These are phyloP conservation scores for Melieria crassipennis DNA, from an alignment of 2,888 invertebrate genomes.

Conservation along the genomic window DNA sequence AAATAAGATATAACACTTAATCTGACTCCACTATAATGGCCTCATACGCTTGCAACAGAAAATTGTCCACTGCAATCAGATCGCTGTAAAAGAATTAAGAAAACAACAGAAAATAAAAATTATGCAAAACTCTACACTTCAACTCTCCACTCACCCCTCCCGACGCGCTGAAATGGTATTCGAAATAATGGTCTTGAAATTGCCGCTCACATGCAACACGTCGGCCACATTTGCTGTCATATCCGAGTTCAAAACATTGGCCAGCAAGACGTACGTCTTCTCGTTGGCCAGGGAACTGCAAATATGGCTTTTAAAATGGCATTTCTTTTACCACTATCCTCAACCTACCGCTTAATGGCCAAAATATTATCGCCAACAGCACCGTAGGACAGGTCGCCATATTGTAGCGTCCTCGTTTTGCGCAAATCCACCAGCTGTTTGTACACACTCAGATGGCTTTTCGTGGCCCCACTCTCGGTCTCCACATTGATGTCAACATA, in stretches of 20 bases:
- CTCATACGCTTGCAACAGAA: conserved; percentile 55
- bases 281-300: conserved; percentile 49
- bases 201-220: conserved; percentile 45
- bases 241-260: conserved; percentile 65
- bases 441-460: conserved; percentile 72
- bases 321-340: neutral
- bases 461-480: conserved; percentile 61
- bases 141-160: conserved; percentile 52
- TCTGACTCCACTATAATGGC: conserved; percentile 58
- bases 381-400: conserved; percentile 51
- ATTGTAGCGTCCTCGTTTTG: conserved; percentile 52
- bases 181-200: conserved; percentile 49
- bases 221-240: conserved; percentile 61
- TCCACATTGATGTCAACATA: conserved; percentile 71
- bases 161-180: conserved; percentile 52
- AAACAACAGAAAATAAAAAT: neutral
- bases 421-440: conserved; percentile 68
- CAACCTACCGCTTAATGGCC: conserved; percentile 53
- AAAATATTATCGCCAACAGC: conserved; percentile 55
- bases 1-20: conserved; percentile 31
- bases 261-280: conserved; percentile 64
- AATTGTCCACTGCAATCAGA: conserved; percentile 43
- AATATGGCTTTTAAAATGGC: neutral
- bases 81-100: conserved; percentile 45
- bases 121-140: neutral